A percentile compares a stretch with the other conserved stretches of the same genome.
phyloP scores from a whole-genome alignment of 2,797 vertebrate species.

The Allobates femoralis region DNA sequence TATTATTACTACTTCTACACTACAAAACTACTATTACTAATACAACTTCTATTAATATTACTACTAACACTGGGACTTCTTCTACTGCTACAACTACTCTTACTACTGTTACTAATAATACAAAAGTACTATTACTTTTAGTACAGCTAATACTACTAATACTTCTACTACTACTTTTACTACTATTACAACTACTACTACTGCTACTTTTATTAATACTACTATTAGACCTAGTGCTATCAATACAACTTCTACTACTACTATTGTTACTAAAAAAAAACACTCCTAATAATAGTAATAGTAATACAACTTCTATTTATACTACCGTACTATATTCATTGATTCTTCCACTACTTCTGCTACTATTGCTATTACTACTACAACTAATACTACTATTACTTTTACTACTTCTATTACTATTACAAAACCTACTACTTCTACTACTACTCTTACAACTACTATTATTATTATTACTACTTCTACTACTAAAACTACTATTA shows the following conservation, averaged over 20 bases:
- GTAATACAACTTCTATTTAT: neutral
- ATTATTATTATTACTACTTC: neutral
- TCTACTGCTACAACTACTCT: no score
- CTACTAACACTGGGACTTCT: no score
- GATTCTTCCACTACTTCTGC: neutral
- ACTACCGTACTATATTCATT: neutral
- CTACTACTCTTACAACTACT: neutral
- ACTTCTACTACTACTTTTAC: neutral
- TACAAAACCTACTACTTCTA: neutral
- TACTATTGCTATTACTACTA: neutral
- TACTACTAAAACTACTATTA: neutral
- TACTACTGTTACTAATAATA: neutral
- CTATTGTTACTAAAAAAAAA: neutral
- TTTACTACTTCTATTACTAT: neutral
- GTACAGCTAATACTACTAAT: neutral
- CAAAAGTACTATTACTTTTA: neutral
- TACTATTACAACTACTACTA: neutral
- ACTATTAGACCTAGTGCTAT: neutral
- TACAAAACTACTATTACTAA: neutral
- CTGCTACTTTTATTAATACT: neutral
- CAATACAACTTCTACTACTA: neutral
- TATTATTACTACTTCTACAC: neutral
- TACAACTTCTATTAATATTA: no score
- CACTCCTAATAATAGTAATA: neutral
- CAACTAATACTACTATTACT: neutral